phyloP scores from a whole-genome alignment of 2,113 vertebrate genomes.

The Dissostichus mawsoni region DNA sequence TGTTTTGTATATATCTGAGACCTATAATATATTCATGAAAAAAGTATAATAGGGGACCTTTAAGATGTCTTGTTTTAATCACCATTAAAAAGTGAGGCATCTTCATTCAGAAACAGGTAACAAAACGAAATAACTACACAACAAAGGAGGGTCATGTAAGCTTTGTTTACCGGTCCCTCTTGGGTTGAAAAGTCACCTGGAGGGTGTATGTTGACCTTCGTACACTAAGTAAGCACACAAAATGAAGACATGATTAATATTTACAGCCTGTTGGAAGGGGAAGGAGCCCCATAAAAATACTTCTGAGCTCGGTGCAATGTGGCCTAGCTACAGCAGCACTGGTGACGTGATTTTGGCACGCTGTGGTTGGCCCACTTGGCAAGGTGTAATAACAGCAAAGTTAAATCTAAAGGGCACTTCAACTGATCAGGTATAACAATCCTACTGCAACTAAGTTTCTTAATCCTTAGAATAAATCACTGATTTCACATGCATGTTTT shows the following conservation, averaged over 20 bases:
- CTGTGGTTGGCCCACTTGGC: constrained; percentile 39
- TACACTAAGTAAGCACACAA: not conserved
- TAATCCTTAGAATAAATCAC: not conserved
- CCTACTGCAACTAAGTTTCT: not conserved
- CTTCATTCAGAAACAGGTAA: not conserved
- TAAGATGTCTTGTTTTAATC: not conserved
- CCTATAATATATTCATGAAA: too few relatives aligned
- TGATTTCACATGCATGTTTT: not conserved
- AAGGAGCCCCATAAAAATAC: constrained; percentile 10
- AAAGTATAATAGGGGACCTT: too few relatives aligned
- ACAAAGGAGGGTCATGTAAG: not conserved
- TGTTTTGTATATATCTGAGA: too few relatives aligned
- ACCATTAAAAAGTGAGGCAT: not conserved
- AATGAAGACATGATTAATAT: constrained; percentile 1
- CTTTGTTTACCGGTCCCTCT: not conserved
- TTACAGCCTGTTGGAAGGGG: not conserved
- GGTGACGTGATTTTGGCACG: constrained; percentile 42
- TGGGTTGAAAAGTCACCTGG: not conserved
- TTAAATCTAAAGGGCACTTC: not conserved
- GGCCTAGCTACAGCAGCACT: constrained; percentile 27
- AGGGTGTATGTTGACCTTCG: not conserved
- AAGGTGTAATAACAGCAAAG: not conserved
- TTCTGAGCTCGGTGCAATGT: not conserved
- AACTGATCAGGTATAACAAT: not conserved
- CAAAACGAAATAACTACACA: too few relatives aligned